Conservation (phyloP, 2,113 vertebrate species). For the Castor canadensis region DNA sequence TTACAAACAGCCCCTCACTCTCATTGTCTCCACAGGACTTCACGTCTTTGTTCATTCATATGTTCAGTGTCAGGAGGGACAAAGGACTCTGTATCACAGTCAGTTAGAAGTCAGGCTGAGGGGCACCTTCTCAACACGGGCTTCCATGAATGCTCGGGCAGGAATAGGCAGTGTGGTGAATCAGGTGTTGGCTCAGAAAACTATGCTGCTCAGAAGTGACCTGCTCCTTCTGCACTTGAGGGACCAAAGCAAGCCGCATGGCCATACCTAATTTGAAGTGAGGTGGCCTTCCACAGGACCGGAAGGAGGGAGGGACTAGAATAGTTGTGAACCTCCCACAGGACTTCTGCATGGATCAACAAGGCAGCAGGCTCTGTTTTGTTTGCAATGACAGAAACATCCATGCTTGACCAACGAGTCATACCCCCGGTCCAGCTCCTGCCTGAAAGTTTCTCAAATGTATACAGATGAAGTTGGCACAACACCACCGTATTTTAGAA, state of each 20-base stretch:
- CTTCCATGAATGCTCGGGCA: neutral
- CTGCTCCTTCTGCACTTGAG: neutral
- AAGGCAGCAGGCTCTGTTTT: neutral
- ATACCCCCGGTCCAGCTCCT: neutral
- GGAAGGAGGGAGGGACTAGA: neutral
- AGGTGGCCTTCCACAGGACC: neutral
- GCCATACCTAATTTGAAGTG: neutral
- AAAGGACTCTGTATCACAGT: neutral
- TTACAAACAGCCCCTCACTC: neutral
- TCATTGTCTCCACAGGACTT: neutral
- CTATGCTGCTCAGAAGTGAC: neutral
- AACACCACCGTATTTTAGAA: neutral
- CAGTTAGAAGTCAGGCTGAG: neutral
- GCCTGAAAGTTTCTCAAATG: neutral
- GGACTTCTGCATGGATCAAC: neutral
- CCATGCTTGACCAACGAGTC: neutral
- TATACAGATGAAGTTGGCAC: neutral
- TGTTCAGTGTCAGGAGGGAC: neutral
- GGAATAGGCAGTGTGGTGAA: rapidly evolving
- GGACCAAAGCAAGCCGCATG: neutral
- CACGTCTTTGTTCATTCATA: neutral
- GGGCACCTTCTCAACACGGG: rapidly evolving
- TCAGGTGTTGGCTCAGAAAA: neutral
- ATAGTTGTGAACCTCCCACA: neutral
- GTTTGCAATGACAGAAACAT: neutral